Base-by-base conservation (phyloP, 2,888 invertebrate genomes). In the Antitype chi region DNA sequence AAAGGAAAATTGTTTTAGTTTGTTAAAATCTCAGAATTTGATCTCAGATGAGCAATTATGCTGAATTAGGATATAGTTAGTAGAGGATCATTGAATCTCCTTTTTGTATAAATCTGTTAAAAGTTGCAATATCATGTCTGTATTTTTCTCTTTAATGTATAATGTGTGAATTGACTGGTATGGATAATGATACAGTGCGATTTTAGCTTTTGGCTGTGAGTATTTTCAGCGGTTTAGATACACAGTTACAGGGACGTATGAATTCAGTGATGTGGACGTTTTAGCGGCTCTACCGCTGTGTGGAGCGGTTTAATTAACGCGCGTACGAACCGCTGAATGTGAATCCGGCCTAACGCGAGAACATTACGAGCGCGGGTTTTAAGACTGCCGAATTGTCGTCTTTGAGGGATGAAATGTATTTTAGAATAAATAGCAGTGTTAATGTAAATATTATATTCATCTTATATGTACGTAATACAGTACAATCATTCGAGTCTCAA, bases 11-110 rank as follows among this genome's bases (percentile, higher is more conserved):
- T 85, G 78, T 85, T 88, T 89, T 89, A 88, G 85, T 90, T 90
- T 81, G 76, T 89, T 88, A 85, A 87, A 91, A 90, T 91, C 89
- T 92, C 90, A 90, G 89, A 92, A 91, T 90, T 92, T 95, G 96
- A 96, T 96, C 96, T 96, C 96, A 95, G 88, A 89, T 87, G 87
- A 90, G 92, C 91, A 91, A 92, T 92, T 89, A 92, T 90, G 91
- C 91, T 90, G 83, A 87, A 84, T 90, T 91, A 91, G 89, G 73
- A 88, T 91, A 90, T 82, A 80, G 81, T 81, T 81, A 80, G 78
- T 82, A 79, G 79, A 84, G 52, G 76, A 81, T 66, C 69, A 79
- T 82, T 80, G 85, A 87, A 85, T 86, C 80, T 87, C 74, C 75
- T 68, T 81, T 76, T 85, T 86, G 80, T 85, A 79, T 82, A 87